phyloP scores from a whole-genome alignment of 2,888 invertebrate genomes.

The Platypus cylindrus region DNA sequence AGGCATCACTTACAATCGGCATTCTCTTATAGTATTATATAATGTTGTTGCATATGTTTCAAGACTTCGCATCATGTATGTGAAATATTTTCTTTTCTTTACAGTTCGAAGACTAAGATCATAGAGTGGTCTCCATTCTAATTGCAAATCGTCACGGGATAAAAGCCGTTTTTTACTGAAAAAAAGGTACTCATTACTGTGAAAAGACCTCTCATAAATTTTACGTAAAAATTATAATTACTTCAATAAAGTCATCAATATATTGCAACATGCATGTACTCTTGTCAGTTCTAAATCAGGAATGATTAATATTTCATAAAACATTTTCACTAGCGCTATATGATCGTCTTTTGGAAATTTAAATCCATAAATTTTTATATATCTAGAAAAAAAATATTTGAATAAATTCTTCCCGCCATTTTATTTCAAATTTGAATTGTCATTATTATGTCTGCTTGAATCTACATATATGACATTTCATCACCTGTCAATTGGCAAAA shows the following conservation, averaged over 20 bases:
- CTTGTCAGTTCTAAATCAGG: conserved; percentile 66
- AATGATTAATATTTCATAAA: conserved; percentile 63
- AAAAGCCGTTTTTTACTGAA: conserved; percentile 64
- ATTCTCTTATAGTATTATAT: conserved; percentile 26
- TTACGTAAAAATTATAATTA: conserved; percentile 38
- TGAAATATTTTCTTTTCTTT: conserved; percentile 41
- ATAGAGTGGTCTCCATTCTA: conserved; percentile 81
- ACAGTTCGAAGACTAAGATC: conserved; percentile 49
- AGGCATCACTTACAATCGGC: conserved; percentile 27
- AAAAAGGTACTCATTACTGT: conserved; percentile 6
- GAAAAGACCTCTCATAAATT: too few relatives aligned
- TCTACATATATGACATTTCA: conserved; percentile 5
- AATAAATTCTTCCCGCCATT: background rate
- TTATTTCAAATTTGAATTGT: conserved; percentile 4
- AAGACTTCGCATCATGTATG: conserved; percentile 45
- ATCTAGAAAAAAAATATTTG: conserved; percentile 53
- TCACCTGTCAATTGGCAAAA: conserved; percentile 11
- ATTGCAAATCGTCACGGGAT: conserved; percentile 61
- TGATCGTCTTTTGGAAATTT: conserved; percentile 89
- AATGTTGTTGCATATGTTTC: conserved; percentile 22
- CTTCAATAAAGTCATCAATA: conserved; percentile 60
- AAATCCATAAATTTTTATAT: conserved; percentile 68
- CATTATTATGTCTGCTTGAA: too few relatives aligned
- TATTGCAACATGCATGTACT: conserved; percentile 56
- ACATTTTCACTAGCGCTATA: conserved; percentile 62